Evolutionary conservation across 1,140 invertebrate genomes (phyloP).

Genomic region (Macrocentrus cingulum): DNA sequence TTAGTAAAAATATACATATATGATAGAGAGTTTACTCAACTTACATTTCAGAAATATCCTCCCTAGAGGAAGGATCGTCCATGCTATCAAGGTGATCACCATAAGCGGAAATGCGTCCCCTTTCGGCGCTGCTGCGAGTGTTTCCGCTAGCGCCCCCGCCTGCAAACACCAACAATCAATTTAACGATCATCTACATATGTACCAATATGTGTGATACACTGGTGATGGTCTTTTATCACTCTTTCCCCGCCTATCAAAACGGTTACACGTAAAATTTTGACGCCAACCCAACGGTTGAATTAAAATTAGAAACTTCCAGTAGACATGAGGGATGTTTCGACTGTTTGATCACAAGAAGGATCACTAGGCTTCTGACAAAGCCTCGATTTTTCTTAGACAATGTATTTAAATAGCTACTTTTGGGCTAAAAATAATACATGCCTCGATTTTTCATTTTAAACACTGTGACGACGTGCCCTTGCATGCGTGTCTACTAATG

Average conservation of each 20-base stretch:
- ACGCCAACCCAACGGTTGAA: background rate
- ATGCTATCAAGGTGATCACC: conserved; percentile 53
- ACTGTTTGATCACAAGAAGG: background rate
- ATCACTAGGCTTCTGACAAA: background rate
- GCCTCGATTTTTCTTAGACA: background rate
- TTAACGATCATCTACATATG: background rate
- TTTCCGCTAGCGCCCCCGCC: conserved; percentile 48
- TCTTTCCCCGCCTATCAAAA: background rate
- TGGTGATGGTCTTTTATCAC: background rate
- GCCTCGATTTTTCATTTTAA: conserved; percentile 11
- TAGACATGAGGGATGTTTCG: background rate
- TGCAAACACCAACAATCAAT: conserved; percentile 29
- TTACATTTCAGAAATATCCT: conserved; percentile 58
- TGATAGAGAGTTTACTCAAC: too few relatives aligned
- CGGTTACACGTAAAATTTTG: conserved; percentile 11
- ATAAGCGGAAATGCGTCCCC: conserved; percentile 51
- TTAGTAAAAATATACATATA: too few relatives aligned
- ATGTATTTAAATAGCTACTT: conserved; percentile 1
- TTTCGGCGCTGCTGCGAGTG: conserved; percentile 46
- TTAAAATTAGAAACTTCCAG: background rate
- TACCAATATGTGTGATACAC: background rate
- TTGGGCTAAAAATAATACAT: conserved; percentile 10
- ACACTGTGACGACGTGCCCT: conserved; percentile 11
- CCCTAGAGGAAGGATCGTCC: conserved; percentile 54
- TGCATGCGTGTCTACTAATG: background rate